A percentile compares a stretch with the other conserved stretches of the same genome.
phyloP scores from a whole-genome alignment of 2,888 invertebrate genomes.

The Erebia ligea region DNA sequence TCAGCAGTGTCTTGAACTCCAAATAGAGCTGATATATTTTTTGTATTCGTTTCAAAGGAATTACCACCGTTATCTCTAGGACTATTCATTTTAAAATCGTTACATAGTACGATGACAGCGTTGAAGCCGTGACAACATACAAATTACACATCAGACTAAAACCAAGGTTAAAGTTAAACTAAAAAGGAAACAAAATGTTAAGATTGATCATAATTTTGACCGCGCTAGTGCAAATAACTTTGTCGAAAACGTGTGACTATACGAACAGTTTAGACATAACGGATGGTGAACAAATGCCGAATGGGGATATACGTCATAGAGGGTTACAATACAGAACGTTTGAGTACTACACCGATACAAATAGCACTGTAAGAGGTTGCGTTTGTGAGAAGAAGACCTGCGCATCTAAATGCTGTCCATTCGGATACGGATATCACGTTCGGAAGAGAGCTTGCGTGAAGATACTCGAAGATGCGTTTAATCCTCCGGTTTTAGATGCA shows the following conservation, averaged over 20 bases:
- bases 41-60: conserved; percentile 2
- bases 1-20: too few species aligned
- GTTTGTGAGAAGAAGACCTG: conserved; percentile 54
- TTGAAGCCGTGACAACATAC: conserved; percentile 24
- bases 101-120: conserved; percentile 18
- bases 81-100: conserved; percentile 21
- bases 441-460: conserved; percentile 48
- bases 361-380: conserved; percentile 50
- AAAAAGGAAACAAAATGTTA: conserved; percentile 41
- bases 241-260: conserved; percentile 47
- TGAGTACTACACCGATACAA: conserved; percentile 53
- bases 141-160: conserved; percentile 1
- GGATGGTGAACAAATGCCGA: conserved; percentile 46
- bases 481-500: conserved; percentile 55
- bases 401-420: conserved; percentile 62
- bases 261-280: conserved; percentile 52
- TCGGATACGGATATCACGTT: conserved; percentile 51
- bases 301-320: conserved; percentile 49
- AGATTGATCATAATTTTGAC: conserved; percentile 40
- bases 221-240: conserved; percentile 40
- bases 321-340: conserved; percentile 49
- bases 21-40: too few species aligned
- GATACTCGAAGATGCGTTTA: conserved; percentile 45
- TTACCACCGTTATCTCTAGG: neutral
- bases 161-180: conserved; percentile 12